Percentiles rank a stretch among this genome's conserved stretches.
Evolutionary conservation across 2,797 vertebrate species (phyloP).

Genomic region (Sebastes iracundus): DNA sequence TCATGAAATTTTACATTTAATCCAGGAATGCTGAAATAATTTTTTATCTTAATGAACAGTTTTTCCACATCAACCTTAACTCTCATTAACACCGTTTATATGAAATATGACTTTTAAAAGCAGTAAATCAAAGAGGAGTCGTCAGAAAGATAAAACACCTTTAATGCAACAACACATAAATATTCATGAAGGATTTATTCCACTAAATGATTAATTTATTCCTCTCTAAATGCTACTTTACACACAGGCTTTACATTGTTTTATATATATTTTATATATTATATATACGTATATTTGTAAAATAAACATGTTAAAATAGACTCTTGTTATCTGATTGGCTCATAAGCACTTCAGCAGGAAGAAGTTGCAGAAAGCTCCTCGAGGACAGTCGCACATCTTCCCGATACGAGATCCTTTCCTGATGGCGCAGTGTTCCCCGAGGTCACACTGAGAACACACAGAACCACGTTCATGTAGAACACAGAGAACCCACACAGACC

Average conservation of each 20-base stretch:
- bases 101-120: too few species aligned
- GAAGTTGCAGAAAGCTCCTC: conserved; percentile 75
- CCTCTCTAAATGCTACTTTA: neutral
- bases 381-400: conserved; percentile 81
- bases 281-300: neutral
- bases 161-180: neutral
- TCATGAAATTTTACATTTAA: too few species aligned
- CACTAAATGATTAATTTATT: neutral
- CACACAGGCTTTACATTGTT: neutral
- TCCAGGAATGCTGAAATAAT: too few species aligned
- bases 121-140: neutral
- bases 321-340: neutral
- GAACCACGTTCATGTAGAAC: too few species aligned
- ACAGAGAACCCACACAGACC: too few species aligned
- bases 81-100: too few species aligned
- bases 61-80: too few species aligned
- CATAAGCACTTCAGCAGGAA: conserved; percentile 82
- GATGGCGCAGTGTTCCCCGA: conserved; percentile 82
- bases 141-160: neutral
- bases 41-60: too few species aligned
- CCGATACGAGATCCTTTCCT: conserved; percentile 85
- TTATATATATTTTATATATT: neutral
- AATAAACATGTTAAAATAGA: neutral
- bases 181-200: neutral
- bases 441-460: conserved; percentile 70